Evolutionary conservation across 1,140 invertebrate species (phyloP), one percentile per base, ranked within the genome.

Genomic region (Holotrichia oblita): DNA sequence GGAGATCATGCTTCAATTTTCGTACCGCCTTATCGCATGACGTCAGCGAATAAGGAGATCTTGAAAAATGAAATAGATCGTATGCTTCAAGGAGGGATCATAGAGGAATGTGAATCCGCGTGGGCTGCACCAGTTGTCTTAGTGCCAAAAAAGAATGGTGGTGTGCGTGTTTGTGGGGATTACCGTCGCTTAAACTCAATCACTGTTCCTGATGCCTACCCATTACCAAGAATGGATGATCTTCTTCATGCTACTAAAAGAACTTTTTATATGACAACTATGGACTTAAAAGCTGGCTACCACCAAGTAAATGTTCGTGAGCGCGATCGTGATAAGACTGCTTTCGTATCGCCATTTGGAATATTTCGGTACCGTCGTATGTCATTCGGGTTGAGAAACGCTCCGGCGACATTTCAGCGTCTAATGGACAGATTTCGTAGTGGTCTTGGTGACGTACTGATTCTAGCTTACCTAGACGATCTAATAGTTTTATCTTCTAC

Each of bases 341-440:
- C 86, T 0, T 89, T 89, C 76, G 83, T 82, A 0, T 86, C 83
- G 2, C 85, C 84, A 1, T 80, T 86, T 6, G 87, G 86, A 3
- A 81, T 85, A 6, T 89, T 79, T 69, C 75, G 83, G 72, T 89
- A 87, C 76, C 83, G 80, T 17, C 82, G 87, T 0, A 85, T 89
- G 84, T 85, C 87, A 0, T 87, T 89, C 82, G 88, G 88, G 6
- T 80, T 89, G 0, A 76, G 78, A 6, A 88, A 86, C 73, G 81
- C 82, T 1, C 85, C 83, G 9, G 85, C 87, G 1, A 88, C 86
- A 0, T 89, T 88, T 77, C 84, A 86, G 76, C 74, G 88, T 6
- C 40, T 87, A 0, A 85, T 88, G 3, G 84, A 86, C 76, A 24
- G 81, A 7, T 80, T 87, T 20, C 78, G 81, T n/a, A 78, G 81